These are phyloP conservation scores for Camponotus floridanus DNA, from an alignment of 1,140 invertebrate genomes.

Conservation along the genomic window DNA sequence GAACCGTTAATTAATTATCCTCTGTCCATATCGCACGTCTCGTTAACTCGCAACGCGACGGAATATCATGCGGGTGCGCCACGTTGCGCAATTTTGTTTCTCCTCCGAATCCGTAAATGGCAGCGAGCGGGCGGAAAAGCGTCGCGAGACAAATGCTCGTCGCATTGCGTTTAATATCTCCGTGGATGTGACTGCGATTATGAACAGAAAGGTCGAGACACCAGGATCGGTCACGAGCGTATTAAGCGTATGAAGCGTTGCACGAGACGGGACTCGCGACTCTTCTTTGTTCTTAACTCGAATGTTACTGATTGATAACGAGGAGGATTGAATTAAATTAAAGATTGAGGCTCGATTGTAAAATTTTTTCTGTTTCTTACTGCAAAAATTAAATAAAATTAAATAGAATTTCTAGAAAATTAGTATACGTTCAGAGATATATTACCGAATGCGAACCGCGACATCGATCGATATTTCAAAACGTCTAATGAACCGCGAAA, in stretches of 20 bases:
- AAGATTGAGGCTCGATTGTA: neutral
- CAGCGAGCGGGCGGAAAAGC: constrained; percentile 33
- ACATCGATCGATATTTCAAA: constrained; percentile 73
- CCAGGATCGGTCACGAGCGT: constrained; percentile 13
- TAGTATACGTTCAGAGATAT: constrained; percentile 16
- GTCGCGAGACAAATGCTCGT: constrained; percentile 8
- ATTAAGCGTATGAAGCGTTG: neutral
- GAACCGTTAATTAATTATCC: constrained; percentile 65
- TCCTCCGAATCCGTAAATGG: constrained; percentile 56
- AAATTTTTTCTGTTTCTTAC: neutral
- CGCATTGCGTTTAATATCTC: constrained; percentile 41
- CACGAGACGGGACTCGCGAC: neutral
- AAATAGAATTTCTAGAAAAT: neutral
- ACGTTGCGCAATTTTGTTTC: constrained; percentile 45
- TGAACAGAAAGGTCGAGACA: constrained; percentile 16
- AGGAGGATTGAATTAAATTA: neutral
- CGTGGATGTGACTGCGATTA: neutral
- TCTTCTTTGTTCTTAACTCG: neutral
- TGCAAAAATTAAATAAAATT: neutral
- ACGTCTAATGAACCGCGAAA: constrained; percentile 72
- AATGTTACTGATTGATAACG: constrained; percentile 6
- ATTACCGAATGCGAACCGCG: constrained; percentile 64
- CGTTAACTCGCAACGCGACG: constrained; percentile 52
- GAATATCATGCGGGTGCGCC: constrained; percentile 26
- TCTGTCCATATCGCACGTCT: constrained; percentile 53